These are phyloP conservation scores for Fukomys damarensis DNA, from an alignment of 2,113 vertebrate species.

Conservation along the genomic window DNA sequence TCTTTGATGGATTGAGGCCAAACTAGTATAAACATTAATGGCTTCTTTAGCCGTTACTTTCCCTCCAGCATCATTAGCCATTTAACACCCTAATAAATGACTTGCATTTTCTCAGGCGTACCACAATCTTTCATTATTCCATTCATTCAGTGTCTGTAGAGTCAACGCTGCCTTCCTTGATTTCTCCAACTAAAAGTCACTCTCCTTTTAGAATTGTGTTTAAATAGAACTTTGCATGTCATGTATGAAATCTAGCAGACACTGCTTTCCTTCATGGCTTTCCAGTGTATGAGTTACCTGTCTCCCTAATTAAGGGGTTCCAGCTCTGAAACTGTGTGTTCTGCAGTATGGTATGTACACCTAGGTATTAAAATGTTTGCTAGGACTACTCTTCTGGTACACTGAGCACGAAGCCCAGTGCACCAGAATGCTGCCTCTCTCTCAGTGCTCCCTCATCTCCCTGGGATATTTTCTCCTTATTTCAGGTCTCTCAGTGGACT, in stretches of 20 bases:
- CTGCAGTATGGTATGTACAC: neutral
- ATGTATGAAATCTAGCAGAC: neutral
- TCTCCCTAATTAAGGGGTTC: neutral
- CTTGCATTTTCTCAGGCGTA: neutral
- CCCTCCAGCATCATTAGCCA: neutral
- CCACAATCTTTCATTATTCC: neutral
- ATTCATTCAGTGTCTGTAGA: neutral
- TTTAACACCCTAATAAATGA: neutral
- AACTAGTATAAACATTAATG: neutral
- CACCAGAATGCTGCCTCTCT: neutral
- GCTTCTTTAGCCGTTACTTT: neutral
- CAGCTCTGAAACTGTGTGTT: constrained; percentile 2
- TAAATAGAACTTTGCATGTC: neutral
- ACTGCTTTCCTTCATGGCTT: neutral
- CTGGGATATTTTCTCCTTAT: neutral
- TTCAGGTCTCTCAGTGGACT: neutral
- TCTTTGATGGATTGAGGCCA: neutral
- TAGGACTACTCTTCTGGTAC: neutral
- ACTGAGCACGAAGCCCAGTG: neutral
- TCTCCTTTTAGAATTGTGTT: neutral
- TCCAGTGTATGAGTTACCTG: neutral
- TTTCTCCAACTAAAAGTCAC: constrained; percentile 15
- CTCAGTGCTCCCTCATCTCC: neutral
- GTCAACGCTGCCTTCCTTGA: neutral
- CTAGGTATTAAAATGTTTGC: neutral